Evolutionary conservation across 2,888 invertebrate species (phyloP).

Genomic region (Dinocampus coccinellae): DNA sequence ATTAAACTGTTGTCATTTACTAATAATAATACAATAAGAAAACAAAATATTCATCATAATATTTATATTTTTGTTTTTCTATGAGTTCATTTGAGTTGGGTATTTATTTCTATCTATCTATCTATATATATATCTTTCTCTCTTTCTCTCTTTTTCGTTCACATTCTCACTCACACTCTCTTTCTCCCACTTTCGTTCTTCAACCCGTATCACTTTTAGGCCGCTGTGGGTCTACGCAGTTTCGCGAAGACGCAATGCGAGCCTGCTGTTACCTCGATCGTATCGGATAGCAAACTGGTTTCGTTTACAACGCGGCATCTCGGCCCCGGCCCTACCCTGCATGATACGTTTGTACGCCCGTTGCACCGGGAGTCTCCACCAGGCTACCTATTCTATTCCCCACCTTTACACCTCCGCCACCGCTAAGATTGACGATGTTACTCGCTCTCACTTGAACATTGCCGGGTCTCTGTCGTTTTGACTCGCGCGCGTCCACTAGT

Average conservation of each 20-base stretch:
- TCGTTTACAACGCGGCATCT: conserved; percentile 69
- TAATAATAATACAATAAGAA: too few relatives aligned
- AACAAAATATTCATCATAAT: too few relatives aligned
- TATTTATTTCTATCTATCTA: too few relatives aligned
- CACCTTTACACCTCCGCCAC: conserved; percentile 45
- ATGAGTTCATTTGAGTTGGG: too few relatives aligned
- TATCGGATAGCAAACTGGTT: conserved; percentile 70
- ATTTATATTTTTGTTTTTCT: too few relatives aligned
- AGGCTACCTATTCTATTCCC: conserved; percentile 53
- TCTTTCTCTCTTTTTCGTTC: neutral
- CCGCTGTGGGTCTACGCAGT: conserved; percentile 29
- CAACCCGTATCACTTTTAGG: neutral
- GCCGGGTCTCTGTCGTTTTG: conserved; percentile 38
- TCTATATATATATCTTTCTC: neutral
- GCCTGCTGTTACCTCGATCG: conserved; percentile 67
- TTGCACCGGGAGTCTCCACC: conserved; percentile 57
- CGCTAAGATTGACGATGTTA: conserved; percentile 8
- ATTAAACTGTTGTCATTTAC: neutral
- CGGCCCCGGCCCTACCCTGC: conserved; percentile 68
- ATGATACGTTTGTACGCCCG: conserved; percentile 68
- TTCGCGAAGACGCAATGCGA: conserved; percentile 15
- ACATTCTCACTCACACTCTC: neutral
- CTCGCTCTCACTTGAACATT: conserved; percentile 22
- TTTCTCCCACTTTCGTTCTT: neutral
- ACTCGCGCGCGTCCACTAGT: conserved; percentile 26